Base-by-base conservation (phyloP, 2,888 invertebrate species). In the Tolmerus cingulatus region DNA sequence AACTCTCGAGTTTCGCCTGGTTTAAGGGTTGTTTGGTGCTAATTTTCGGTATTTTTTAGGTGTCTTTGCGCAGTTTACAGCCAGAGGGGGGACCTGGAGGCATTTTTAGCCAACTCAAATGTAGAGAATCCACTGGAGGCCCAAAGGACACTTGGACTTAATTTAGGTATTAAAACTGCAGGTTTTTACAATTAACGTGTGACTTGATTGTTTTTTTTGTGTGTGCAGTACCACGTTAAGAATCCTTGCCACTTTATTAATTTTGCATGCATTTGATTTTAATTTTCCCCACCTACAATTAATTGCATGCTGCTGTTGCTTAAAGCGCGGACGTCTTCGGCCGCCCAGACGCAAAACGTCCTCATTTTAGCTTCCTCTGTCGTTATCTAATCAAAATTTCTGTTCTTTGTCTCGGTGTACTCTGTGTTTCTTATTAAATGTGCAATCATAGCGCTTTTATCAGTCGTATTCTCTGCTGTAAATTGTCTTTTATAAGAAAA, bases 271-370 rank as follows among this genome's bases (percentile, higher is more conserved):
- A 4, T 66, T 46, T 8, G n/a, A n/a, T n/a, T 43, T 19, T 66
- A 57, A 8, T 51, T 84, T 37, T 34, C 57, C 14, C 27, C 46
- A 23, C 43, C 3, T 27, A 57, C 57, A 23, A 40, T 4, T 66
- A 51, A 51, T 55, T 88, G 88, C 87, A 88, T 88, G 88, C 84
- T 88, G 88, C 88, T 88, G 88, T 85, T 87, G 87, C 79, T 77
- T 79, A 79, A 51, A 85, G 66, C 85, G 81, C 85, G 84, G 85
- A 74, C 66, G 66, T 66, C 23, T 14, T 57, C 57, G 84, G 37
- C n/a, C 34, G n/a, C n/a, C 19, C 37, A 74, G 12, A 66, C 66
- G 66, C 23, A 23, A 27, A 66, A 66, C 23, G 66, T 76, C n/a
- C 37, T 84, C n/a, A 74, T 34, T n/a, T 84, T 84, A 16, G 84